Evolutionary conservation across 2,888 invertebrate species (phyloP).

Genomic region (Noctua pronuba): DNA sequence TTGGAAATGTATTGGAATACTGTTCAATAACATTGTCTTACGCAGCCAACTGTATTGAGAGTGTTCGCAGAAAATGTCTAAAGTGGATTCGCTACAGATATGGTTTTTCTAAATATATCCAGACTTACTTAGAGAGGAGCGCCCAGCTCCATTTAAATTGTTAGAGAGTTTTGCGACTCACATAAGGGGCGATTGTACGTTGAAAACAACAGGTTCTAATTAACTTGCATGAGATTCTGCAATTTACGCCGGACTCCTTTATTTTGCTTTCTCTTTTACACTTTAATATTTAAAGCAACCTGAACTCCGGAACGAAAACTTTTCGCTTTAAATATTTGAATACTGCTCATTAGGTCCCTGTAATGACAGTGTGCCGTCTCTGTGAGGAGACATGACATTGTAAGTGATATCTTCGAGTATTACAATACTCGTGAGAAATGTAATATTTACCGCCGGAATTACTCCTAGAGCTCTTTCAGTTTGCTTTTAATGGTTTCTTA

Average conservation of each 20-base stretch:
- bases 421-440: constrained; percentile 28
- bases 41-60: constrained; percentile 35
- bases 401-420: constrained; percentile 32
- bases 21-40: constrained; percentile 54
- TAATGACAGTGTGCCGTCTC: constrained; percentile 31
- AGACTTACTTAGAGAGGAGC: constrained; percentile 20
- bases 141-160: constrained; percentile 32
- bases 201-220: constrained; percentile 54
- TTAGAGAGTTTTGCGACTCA: constrained; percentile 42
- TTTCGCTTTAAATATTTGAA: constrained; percentile 33
- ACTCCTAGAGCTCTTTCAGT: constrained; percentile 19
- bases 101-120: constrained; percentile 49
- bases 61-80: constrained; percentile 47
- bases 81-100: constrained; percentile 46
- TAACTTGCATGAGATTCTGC: constrained; percentile 59
- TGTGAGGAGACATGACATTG: constrained; percentile 10
- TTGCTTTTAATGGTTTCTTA: constrained; percentile 42
- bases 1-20: constrained; percentile 51
- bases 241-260: constrained; percentile 51
- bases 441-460: constrained; percentile 22
- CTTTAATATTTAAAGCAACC: constrained; percentile 54
- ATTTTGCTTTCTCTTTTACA: constrained; percentile 52
- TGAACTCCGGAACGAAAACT: constrained; percentile 46
- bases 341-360: constrained; percentile 40
- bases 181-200: constrained; percentile 31